Percentiles rank a stretch among this genome's conserved stretches.
Conservation (phyloP, 1,140 invertebrate genomes). For the Apis mellifera region Amel_HAv3.1 CM009933.2:6253501-6254000, state of each 20-base stretch:
- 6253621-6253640: no score
- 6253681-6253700: no score
- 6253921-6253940: slow-evolving; percentile 56
- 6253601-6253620: neutral
- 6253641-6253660: no score
- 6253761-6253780: no score
- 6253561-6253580: slow-evolving; percentile 34
- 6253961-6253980: slow-evolving; percentile 37
- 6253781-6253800: neutral
- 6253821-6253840: slow-evolving; percentile 19
- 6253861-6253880: slow-evolving; percentile 74
- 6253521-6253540: slow-evolving; percentile 62
- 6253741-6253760: no score
- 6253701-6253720: neutral
- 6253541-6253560: slow-evolving; percentile 50
- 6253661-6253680: no score
- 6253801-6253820: slow-evolving; percentile 46
- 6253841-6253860: slow-evolving; percentile 52
- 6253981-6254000: slow-evolving; percentile 59
- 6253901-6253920: slow-evolving; percentile 59
- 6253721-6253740: no score
- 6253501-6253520: slow-evolving; percentile 71
- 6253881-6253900: slow-evolving; percentile 64
- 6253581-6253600: slow-evolving; percentile 20
- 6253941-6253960: slow-evolving; percentile 56